Conservation (phyloP, 2,113 vertebrate species). For the Gila orcuttii region DNA sequence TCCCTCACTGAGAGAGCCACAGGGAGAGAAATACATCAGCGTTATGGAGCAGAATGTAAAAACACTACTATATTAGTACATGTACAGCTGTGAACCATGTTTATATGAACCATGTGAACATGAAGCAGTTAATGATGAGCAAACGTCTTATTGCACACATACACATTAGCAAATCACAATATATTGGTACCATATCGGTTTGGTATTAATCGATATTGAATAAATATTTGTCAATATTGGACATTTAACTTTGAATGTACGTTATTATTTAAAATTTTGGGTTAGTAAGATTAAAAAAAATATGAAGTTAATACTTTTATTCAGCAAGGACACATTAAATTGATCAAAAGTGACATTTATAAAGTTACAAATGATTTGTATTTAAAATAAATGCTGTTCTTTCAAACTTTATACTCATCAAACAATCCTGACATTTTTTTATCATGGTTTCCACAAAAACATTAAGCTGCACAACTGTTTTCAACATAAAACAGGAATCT, state of each 20-base stretch:
- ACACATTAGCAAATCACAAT: neutral
- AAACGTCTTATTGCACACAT: neutral
- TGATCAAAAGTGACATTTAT: neutral
- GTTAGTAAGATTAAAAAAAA: neutral
- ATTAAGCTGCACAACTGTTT: neutral
- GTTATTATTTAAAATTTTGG: neutral
- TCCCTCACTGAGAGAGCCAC: conserved; percentile 77
- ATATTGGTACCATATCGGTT: neutral
- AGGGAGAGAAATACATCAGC: conserved; percentile 38
- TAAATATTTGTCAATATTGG: neutral
- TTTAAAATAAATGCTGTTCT: neutral
- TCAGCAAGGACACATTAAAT: neutral
- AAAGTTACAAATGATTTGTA: neutral
- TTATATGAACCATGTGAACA: neutral
- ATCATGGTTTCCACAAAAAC: neutral
- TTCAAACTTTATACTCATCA: neutral
- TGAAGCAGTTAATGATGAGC: neutral
- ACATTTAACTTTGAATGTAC: neutral
- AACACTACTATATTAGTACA: neutral
- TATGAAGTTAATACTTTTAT: neutral
- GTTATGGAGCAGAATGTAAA: conserved; percentile 5
- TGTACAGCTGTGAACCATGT: neutral
- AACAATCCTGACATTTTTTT: neutral
- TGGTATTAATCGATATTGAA: neutral
- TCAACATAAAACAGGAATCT: neutral